phyloP scores from a whole-genome alignment of 2,113 vertebrate species.

The Austrofundulus limnaeus region DNA sequence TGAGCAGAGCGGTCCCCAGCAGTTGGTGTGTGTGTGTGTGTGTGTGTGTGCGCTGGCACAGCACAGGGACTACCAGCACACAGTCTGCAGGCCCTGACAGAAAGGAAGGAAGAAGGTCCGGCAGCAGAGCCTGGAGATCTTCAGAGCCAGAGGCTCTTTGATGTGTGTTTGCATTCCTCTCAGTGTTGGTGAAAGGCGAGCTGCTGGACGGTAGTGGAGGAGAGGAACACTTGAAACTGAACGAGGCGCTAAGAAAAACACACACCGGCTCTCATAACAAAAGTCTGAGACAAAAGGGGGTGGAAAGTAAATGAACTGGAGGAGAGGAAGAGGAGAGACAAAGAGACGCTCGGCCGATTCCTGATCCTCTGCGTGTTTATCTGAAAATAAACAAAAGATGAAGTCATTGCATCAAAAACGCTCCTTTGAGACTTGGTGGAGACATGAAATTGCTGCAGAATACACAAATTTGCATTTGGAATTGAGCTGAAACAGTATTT shows the following conservation, averaged over 20 bases:
- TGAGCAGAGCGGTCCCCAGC: constrained; percentile 56
- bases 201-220: constrained; percentile 67
- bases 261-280: constrained; percentile 65
- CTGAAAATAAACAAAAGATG: too few species aligned
- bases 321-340: constrained; percentile 11
- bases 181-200: constrained; percentile 73
- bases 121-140: constrained; percentile 67
- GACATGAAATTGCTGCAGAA: too few species aligned
- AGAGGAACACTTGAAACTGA: constrained; percentile 68
- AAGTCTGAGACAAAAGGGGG: constrained; percentile 30
- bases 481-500: too few species aligned
- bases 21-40: constrained; percentile 31
- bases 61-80: constrained; percentile 61
- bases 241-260: constrained; percentile 72
- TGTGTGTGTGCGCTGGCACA: constrained; percentile 37
- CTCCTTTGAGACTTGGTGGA: too few species aligned
- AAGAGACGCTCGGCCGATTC: too few species aligned
- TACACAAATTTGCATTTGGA: too few species aligned
- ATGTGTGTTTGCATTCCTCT: constrained; percentile 81
- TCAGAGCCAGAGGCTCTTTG: constrained; percentile 69
- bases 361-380: too few species aligned
- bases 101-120: constrained; percentile 70
- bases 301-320: constrained; percentile 35
- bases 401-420: too few species aligned
- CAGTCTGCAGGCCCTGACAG: constrained; percentile 47